A percentile compares a stretch with the other conserved stretches of the same genome.
Conservation (phyloP, 2,888 invertebrate species). For the Temnothorax rugatulus region DNA sequence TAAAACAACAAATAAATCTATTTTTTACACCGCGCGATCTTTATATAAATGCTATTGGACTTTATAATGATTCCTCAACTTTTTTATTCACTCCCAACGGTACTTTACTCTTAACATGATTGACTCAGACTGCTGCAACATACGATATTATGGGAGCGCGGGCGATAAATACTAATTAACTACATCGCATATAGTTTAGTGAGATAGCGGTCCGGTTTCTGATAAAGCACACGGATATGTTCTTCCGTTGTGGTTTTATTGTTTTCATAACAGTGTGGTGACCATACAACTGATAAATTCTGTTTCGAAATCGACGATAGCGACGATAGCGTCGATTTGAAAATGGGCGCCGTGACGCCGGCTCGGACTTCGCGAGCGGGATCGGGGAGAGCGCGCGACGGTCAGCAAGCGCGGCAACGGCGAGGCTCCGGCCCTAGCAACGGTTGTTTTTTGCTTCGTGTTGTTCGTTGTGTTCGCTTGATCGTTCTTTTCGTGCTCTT, state of each 20-base stretch:
- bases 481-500: too few species aligned
- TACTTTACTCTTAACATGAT: slow-evolving; percentile 53
- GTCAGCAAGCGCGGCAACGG: too few species aligned
- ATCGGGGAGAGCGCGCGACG: too few species aligned
- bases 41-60: not conserved
- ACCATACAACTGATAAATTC: slow-evolving; percentile 35
- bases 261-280: slow-evolving; percentile 66
- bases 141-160: slow-evolving; percentile 63
- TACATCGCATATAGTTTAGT: slow-evolving; percentile 66
- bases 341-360: too few species aligned
- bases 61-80: not conserved
- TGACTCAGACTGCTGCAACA: slow-evolving; percentile 63
- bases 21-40: not conserved
- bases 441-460: too few species aligned
- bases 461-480: too few species aligned
- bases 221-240: slow-evolving; percentile 80
- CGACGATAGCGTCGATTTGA: too few species aligned
- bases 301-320: too few species aligned
- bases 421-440: too few species aligned
- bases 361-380: too few species aligned
- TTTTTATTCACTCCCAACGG: slow-evolving; percentile 26
- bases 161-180: slow-evolving; percentile 79
- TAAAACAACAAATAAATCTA: not conserved
- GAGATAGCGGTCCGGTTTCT: slow-evolving; percentile 77
- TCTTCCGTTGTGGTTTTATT: slow-evolving; percentile 80